Conservation (phyloP, 2,113 vertebrate genomes). For the Myotis davidii region DNA sequence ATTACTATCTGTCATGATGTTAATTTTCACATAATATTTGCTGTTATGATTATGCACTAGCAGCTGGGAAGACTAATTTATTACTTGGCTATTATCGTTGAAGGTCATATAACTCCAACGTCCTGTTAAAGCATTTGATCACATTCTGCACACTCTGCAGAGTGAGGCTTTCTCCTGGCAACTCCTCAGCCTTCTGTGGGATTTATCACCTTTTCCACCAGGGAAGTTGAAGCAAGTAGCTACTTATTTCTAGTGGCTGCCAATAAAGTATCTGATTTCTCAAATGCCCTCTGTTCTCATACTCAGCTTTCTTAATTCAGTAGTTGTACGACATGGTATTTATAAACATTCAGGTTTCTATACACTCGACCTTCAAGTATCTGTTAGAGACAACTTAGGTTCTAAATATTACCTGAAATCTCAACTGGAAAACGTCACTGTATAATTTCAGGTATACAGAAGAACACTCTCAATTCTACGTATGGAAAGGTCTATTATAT, state of each 20-base stretch:
- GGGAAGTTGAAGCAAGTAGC: background rate
- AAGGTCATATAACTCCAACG: slow-evolving; percentile 70
- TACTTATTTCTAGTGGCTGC: slow-evolving; percentile 41
- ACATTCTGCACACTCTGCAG: slow-evolving; percentile 45
- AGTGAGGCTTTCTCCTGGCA: slow-evolving; percentile 27
- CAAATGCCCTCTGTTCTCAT: slow-evolving; percentile 15
- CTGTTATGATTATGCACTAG: slow-evolving; percentile 64
- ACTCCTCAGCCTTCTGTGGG: background rate
- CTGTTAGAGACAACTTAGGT: background rate
- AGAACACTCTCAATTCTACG: background rate
- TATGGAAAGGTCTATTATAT: background rate
- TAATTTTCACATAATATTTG: slow-evolving; percentile 74
- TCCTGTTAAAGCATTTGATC: slow-evolving; percentile 60
- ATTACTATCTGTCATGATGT: slow-evolving; percentile 69
- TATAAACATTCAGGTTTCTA: slow-evolving; percentile 45
- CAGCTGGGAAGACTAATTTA: slow-evolving; percentile 77
- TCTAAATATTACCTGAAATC: slow-evolving; percentile 43
- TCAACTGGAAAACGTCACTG: background rate
- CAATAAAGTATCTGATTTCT: slow-evolving; percentile 57
- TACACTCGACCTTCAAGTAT: background rate
- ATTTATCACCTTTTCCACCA: slow-evolving; percentile 61
- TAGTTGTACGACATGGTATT: background rate
- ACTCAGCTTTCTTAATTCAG: background rate
- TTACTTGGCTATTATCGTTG: slow-evolving; percentile 53
- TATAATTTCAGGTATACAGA: slow-evolving; percentile 12